Conservation (phyloP, 2,113 vertebrate genomes). For the Trogon melanurus region DNA sequence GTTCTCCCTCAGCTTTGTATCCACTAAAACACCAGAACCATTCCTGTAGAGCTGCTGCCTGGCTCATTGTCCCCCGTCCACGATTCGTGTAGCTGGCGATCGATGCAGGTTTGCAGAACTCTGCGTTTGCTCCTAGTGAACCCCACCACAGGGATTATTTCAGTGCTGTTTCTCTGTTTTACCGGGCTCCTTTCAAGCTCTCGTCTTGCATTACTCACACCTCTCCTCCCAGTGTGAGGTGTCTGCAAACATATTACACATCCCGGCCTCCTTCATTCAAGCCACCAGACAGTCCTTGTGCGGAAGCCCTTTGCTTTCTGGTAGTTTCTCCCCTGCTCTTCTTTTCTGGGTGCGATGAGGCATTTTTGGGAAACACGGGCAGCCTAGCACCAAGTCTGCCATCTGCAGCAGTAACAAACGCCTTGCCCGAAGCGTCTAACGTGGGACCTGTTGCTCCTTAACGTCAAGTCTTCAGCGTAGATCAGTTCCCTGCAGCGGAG, state of each 20-base stretch:
- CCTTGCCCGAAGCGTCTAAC: background rate
- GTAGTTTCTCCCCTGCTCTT: background rate
- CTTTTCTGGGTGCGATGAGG: fast-evolving
- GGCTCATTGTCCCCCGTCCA: fast-evolving
- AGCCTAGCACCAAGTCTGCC: background rate
- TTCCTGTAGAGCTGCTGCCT: background rate
- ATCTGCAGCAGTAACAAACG: background rate
- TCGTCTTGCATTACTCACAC: background rate
- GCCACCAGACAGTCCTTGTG: background rate
- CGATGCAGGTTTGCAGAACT: background rate
- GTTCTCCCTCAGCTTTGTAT: background rate
- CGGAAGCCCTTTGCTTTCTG: background rate
- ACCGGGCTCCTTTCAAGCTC: background rate
- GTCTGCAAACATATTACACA: background rate
- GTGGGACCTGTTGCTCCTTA: background rate
- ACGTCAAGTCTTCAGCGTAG: background rate
- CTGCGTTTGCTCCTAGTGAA: background rate
- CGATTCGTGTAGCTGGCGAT: background rate
- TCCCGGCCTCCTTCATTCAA: background rate
- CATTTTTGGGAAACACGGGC: background rate
- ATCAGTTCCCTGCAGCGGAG: background rate
- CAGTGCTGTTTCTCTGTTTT: background rate
- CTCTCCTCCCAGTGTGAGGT: background rate
- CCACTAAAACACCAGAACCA: background rate
- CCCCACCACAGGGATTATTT: background rate